Evolutionary conservation across 2,113 vertebrate genomes (phyloP).

Genomic region (Peromyscus leucopus): DNA sequence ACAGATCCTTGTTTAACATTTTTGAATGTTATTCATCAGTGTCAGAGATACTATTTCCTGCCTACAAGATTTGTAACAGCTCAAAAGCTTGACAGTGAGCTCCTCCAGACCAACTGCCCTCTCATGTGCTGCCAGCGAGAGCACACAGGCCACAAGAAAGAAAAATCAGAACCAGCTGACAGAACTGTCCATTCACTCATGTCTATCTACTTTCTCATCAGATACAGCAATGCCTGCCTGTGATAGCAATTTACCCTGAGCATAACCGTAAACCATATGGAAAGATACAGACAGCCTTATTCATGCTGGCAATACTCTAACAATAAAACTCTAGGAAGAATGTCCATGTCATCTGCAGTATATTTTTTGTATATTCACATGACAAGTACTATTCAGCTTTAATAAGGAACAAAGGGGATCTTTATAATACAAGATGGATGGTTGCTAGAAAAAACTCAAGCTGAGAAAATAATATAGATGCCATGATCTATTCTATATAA

Average conservation of each 20-base stretch:
- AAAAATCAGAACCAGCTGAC: not conserved
- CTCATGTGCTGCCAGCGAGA: not conserved
- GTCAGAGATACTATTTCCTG: not conserved
- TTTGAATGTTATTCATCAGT: not conserved
- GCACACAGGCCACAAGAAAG: not conserved
- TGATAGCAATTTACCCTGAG: not conserved
- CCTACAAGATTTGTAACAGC: not conserved
- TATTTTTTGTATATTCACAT: not conserved
- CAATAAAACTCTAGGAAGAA: slow-evolving; percentile 9
- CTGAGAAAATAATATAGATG: not conserved
- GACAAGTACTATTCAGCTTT: not conserved
- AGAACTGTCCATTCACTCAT: not conserved
- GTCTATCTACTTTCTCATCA: not conserved
- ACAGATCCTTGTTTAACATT: not conserved
- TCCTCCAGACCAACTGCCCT: not conserved
- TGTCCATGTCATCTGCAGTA: not conserved
- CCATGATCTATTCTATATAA: not conserved
- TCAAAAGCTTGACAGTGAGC: not conserved
- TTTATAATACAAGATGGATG: not conserved
- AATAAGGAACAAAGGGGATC: not conserved
- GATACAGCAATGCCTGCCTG: not conserved
- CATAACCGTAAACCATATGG: not conserved
- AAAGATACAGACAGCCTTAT: not conserved
- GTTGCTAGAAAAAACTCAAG: slow-evolving; percentile 14
- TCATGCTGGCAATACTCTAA: not conserved